phyloP scores from a whole-genome alignment of 2,888 invertebrate genomes.

The Trichogramma dendrolimi region DNA sequence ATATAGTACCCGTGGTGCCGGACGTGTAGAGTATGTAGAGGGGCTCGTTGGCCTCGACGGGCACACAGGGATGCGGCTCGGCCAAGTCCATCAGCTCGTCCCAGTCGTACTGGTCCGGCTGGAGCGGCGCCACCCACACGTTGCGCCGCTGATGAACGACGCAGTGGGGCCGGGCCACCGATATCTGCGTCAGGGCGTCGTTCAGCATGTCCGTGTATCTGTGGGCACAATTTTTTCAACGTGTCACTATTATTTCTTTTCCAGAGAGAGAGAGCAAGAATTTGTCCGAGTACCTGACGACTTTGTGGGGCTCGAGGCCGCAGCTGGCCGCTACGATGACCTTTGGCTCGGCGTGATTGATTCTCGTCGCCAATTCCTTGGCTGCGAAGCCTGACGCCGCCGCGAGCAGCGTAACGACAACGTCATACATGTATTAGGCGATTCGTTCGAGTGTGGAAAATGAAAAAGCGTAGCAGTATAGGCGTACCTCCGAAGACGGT shows the following conservation, averaged over 20 bases:
- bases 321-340: conserved; percentile 86
- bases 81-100: conserved; percentile 64
- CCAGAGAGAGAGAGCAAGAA: neutral
- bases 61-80: conserved; percentile 73
- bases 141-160: conserved; percentile 78
- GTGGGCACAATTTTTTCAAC: neutral
- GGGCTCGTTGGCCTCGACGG: conserved; percentile 85
- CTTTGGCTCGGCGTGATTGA: conserved; percentile 84
- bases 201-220: conserved; percentile 77
- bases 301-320: conserved; percentile 82
- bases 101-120: conserved; percentile 73
- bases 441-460: neutral
- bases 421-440: neutral
- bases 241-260: neutral
- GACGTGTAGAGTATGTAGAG: conserved; percentile 91
- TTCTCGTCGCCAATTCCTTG: conserved; percentile 77
- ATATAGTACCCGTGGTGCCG: conserved; percentile 66
- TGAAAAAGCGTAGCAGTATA: neutral
- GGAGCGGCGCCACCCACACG: conserved; percentile 62
- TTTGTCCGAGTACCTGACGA: conserved; percentile 60
- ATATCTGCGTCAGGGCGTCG: conserved; percentile 69
- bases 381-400: conserved; percentile 75
- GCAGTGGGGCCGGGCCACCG: conserved; percentile 71
- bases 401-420: conserved; percentile 69
- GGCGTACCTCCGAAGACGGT: conserved; percentile 83